Base-by-base conservation (phyloP, 2,797 vertebrate species). In the Mallotus villosus region DNA sequence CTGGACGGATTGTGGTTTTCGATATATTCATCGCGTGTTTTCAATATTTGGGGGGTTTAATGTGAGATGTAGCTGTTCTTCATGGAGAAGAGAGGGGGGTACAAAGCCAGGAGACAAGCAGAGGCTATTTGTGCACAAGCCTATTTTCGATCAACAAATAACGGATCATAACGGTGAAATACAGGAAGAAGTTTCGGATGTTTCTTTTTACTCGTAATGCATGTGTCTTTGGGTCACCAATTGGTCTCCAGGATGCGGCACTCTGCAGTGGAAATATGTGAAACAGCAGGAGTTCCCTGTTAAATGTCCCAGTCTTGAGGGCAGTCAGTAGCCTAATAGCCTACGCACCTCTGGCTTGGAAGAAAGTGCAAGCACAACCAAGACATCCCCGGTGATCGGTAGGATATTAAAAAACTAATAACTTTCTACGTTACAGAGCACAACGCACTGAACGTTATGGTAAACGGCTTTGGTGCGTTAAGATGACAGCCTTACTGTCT, bases 41-140 rank as follows among this genome's bases (percentile, higher is more conserved):
- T 25, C 24, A 22, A 66, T 24, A 19, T 25, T 53, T 17, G 1
- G 19, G 51, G 27, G 51, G 46, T 53, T 51, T 67, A 3, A 46
- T 51, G 49, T 51, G 46, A 67, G 65, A 53, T 14, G 22, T 69
- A 72, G 63, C 64, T 51, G 73, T 55, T n/a, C 16, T 55, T n/a
- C 16, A 68, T 74, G 77, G 25, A 63, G 62, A 46, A n/a, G 24
- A 71, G 70, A 41, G 9, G 68, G 68, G 62, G 29, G 74, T 63
- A 76, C 79, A 72, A 34, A 77, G 63, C 77, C 63, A 25, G 78
- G 59, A 78, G 80, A 83, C n/a, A 79, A 85, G 25, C 65, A 27
- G 77, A 77, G 71, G 8, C 17, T 41, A 63, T 73, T 60, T 69
- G 66, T 73, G 74, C 80, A 72, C 22, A 55, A 70, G 22, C 24